Evolutionary conservation across 2,797 vertebrate species (phyloP).

Genomic region (Pelobates cultripes): DNA sequence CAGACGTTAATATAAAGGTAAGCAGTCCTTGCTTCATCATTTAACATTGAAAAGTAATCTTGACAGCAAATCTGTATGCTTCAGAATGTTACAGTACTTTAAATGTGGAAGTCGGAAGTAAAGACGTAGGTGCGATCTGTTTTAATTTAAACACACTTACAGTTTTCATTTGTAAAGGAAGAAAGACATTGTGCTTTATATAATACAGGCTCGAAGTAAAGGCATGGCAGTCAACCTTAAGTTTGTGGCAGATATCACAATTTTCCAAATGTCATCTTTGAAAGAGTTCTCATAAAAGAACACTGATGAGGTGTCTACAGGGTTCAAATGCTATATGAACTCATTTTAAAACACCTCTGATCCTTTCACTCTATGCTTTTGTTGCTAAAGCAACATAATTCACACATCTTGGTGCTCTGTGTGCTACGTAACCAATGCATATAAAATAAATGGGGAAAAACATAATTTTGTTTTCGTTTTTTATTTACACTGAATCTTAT

Average conservation of each 20-base stretch:
- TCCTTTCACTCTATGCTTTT: conserved; percentile 64
- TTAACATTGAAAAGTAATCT: conserved; percentile 43
- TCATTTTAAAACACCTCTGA: conserved; percentile 76
- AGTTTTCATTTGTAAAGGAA: conserved; percentile 48
- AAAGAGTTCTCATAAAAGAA: conserved; percentile 72
- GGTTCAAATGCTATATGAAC: conserved; percentile 71
- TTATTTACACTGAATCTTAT: conserved; percentile 2
- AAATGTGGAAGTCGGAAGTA: conserved; percentile 10
- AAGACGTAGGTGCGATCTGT: conserved; percentile 30
- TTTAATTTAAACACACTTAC: conserved; percentile 54
- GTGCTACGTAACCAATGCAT: conserved; percentile 41
- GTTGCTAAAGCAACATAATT: conserved; percentile 66
- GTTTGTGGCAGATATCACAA: conserved; percentile 66
- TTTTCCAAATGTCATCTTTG: conserved; percentile 82
- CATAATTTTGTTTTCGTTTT: neutral
- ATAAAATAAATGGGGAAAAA: neutral
- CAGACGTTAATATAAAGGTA: conserved; percentile 21
- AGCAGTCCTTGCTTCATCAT: conserved; percentile 41
- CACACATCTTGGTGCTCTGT: conserved; percentile 49
- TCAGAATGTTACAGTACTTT: conserved; percentile 17
- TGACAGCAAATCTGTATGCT: conserved; percentile 43
- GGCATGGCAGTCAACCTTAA: conserved; percentile 73
- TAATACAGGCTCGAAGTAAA: conserved; percentile 15
- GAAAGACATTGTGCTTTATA: conserved; percentile 49
- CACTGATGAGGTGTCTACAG: conserved; percentile 64